Evolutionary conservation across 2,888 invertebrate genomes (phyloP).

Genomic region (Pandemis corylana): DNA sequence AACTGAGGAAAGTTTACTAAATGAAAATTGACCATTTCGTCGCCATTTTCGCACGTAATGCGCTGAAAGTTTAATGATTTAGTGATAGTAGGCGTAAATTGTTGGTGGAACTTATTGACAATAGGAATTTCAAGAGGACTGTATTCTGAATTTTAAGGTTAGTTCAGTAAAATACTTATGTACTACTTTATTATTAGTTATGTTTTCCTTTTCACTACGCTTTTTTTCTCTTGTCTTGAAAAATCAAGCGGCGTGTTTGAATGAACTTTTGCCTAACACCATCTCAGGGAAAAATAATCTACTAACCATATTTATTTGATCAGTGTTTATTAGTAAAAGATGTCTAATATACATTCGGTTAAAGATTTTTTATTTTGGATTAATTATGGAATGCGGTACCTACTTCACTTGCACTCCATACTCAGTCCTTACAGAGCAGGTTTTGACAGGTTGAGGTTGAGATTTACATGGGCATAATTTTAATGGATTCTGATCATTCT

Average conservation of each 20-base stretch:
- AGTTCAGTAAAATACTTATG: constrained; percentile 9
- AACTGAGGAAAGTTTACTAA: constrained; percentile 26
- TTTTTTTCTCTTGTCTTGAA: neutral
- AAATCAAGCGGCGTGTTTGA: neutral
- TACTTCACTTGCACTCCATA: no score
- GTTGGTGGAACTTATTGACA: constrained; percentile 30
- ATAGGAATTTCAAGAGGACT: constrained; percentile 11
- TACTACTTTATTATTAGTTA: neutral
- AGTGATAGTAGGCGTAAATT: constrained; percentile 24
- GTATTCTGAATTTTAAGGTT: constrained; percentile 38
- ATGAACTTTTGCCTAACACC: no score
- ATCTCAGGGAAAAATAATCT: no score
- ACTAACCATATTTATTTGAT: no score
- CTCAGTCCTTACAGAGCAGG: neutral
- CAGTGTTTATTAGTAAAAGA: no score
- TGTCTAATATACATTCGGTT: no score
- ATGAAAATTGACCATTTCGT: constrained; percentile 50
- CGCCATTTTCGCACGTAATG: constrained; percentile 64
- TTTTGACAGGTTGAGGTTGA: neutral
- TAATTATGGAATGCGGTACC: no score
- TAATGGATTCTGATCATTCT: neutral
- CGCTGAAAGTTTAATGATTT: constrained; percentile 54
- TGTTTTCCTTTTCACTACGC: neutral
- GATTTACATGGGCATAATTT: neutral
- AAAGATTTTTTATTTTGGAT: no score